phyloP scores from a whole-genome alignment of 2,113 vertebrate genomes.

The Phalacrocorax brasilianus region DNA sequence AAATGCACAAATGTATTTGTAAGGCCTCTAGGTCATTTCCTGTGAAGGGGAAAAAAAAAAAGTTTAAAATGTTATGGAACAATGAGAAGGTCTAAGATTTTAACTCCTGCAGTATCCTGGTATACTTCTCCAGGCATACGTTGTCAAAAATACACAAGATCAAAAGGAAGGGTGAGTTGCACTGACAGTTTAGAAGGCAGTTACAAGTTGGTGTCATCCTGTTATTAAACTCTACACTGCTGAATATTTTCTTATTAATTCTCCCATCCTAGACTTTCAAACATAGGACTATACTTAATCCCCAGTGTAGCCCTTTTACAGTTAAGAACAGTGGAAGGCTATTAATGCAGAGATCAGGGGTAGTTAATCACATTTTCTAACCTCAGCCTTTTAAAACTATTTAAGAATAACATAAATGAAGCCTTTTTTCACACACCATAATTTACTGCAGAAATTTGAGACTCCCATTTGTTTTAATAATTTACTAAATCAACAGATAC shows the following conservation, averaged over 20 bases:
- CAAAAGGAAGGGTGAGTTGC: background rate
- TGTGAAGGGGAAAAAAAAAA: conserved; percentile 63
- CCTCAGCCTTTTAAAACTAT: background rate
- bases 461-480: background rate
- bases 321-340: background rate
- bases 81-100: conserved; percentile 53
- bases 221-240: background rate
- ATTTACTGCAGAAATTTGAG: background rate
- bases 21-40: conserved; percentile 99
- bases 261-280: background rate
- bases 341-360: background rate
- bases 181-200: background rate
- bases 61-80: conserved; percentile 58
- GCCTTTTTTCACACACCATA: background rate
- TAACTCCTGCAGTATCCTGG: background rate
- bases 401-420: background rate
- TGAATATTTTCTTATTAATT: background rate
- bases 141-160: background rate
- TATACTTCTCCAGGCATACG: background rate
- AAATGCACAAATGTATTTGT: conserved; percentile 87
- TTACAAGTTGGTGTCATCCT: background rate
- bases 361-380: background rate
- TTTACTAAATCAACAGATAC: background rate
- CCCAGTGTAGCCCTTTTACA: background rate
- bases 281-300: background rate